Percentiles rank a stretch among this genome's conserved stretches.
Conservation (phyloP, 1,140 invertebrate species). For the Agraylea sexmaculata region DNA sequence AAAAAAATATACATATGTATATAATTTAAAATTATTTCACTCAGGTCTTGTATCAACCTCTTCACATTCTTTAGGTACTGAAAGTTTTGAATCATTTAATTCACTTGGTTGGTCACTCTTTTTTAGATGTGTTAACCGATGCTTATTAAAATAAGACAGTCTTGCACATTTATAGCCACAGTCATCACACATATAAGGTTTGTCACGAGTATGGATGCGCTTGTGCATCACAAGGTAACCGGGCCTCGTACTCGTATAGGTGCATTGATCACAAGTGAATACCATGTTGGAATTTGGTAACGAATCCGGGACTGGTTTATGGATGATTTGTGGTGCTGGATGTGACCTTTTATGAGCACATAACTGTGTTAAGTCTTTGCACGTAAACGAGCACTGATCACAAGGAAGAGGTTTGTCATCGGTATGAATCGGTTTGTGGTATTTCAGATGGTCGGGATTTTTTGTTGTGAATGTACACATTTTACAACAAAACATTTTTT, state of each 20-base stretch:
- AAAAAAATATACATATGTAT: too few relatives aligned
- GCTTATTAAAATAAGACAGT: constrained; percentile 13
- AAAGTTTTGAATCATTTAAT: too few relatives aligned
- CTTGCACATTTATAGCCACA: constrained; percentile 13
- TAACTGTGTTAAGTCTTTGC: constrained; percentile 7
- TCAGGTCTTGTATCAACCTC: too few relatives aligned
- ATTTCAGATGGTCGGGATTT: constrained; percentile 13
- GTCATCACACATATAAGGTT: constrained; percentile 11
- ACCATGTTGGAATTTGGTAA: too few relatives aligned
- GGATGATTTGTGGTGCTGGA: constrained; percentile 9
- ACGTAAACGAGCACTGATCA: constrained; percentile 13
- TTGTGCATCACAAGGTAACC: constrained; percentile 15
- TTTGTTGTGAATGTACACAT: constrained; percentile 15
- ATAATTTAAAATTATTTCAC: too few relatives aligned
- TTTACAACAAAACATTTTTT: too few relatives aligned
- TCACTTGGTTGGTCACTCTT: too few relatives aligned
- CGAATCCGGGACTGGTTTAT: constrained; percentile 5
- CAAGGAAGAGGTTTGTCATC: constrained; percentile 12
- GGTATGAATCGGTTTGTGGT: constrained; percentile 11
- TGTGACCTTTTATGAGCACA: constrained; percentile 11
- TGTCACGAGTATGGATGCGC: constrained; percentile 8
- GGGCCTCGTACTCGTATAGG: constrained; percentile 9
- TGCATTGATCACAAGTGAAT: constrained; percentile 14
- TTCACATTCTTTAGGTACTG: too few relatives aligned
- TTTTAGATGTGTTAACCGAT: constrained; percentile 9